Evolutionary conservation across 53 echinoderm and acorn worm species (phyloP).

Genomic region (Arbacia lixula): DNA sequence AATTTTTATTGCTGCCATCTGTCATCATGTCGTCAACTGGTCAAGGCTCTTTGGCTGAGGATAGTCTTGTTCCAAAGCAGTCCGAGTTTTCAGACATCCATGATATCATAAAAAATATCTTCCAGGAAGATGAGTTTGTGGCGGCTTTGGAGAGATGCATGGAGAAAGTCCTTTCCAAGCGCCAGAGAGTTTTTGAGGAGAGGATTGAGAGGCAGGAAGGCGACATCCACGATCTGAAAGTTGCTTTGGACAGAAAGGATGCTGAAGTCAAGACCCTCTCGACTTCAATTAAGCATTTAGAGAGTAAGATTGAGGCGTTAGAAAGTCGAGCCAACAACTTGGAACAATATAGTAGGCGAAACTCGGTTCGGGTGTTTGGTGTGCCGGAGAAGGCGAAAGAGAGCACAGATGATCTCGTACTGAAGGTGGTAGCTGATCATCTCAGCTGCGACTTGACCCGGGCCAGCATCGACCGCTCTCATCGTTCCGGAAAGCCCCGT

Average conservation of each 20-base stretch:
- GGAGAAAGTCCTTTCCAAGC: constrained; percentile 34
- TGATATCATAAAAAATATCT: neutral
- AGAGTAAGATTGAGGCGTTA: neutral
- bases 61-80: too few species aligned
- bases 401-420: constrained; percentile 1
- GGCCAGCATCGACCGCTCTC: constrained; percentile 16
- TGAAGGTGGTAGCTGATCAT: constrained; percentile 21
- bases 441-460: neutral
- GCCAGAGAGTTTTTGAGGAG: constrained; percentile 5
- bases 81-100: constrained; percentile 23
- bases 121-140: constrained; percentile 23
- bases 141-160: constrained; percentile 25
- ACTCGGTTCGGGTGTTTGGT: constrained; percentile 27
- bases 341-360: constrained; percentile 33
- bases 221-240: neutral
- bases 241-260: constrained; percentile 2
- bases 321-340: neutral
- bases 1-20: too few species aligned
- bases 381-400: neutral
- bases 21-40: too few species aligned
- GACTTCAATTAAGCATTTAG: neutral
- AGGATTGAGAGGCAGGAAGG: constrained; percentile 36
- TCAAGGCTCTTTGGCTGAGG: too few species aligned
- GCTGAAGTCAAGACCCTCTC: constrained; percentile 16
- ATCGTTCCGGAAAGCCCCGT: constrained; percentile 30